Base-by-base conservation (phyloP, 2,797 vertebrate genomes). In the Chiloscyllium punctatum region DNA sequence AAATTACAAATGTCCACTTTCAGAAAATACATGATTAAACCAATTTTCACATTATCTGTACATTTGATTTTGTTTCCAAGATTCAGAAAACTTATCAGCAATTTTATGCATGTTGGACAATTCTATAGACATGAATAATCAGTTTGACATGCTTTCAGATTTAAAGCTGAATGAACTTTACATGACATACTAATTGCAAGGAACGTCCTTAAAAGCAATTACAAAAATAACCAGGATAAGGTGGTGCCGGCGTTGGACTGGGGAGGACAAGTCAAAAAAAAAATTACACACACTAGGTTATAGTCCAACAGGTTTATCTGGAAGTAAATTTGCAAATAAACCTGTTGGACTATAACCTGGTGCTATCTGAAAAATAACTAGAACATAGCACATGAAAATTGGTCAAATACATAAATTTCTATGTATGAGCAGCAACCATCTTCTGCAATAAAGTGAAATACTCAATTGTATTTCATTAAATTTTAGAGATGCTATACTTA, bases 351-450 rank as follows among this genome's bases (percentile, higher is more conserved):
- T 48, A 48, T 48, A 48, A 48, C 42, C 42, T 48, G 42, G 42
- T 48, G 42, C 42, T 48, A 48, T 48, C 42, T 48, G 42, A 57
- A 74, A 95, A 77, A 53, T 51, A 66, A 91, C 13, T 25, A 66
- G 77, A 92, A 74, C 30, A 95, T 77, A 71, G 94, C 94, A 77
- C 94, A 77, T 95, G 48, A 95, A 95, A 95, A 51, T 66, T 95
- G 71, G 53, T 91, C 27, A 18, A 33, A 57, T 66, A 66, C 33
- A 91, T 53, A 95, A 77, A 77, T 77, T 95, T 74, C 27, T 53
- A 18, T 57, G n/a, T 66, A 21, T n/a, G 5, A 94, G 77, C 51
- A 74, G 48, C 71, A 57, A 77, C n/a, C 15, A 53, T 48, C 42
- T 30, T 57, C 13, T n/a, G 71, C 48, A 48, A 15, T 48, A 33